Percentiles rank a stretch among this genome's conserved stretches.
These are phyloP conservation scores for Silurus asotus DNA, from an alignment of 2,113 vertebrate species.

Conservation along the genomic window DNA sequence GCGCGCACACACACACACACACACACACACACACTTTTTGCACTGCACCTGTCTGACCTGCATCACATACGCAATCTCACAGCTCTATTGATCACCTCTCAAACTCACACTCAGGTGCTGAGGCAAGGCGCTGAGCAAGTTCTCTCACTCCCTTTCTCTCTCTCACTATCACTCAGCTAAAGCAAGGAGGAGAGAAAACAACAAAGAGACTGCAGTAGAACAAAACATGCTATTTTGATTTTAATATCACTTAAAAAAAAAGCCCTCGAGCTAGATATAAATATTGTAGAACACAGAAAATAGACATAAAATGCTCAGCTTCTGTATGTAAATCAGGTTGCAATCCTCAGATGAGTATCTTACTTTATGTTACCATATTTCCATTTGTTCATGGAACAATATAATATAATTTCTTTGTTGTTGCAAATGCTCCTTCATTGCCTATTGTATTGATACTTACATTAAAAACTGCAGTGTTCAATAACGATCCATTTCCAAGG, in stretches of 20 bases:
- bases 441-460: conserved; percentile 21
- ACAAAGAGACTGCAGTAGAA: neutral
- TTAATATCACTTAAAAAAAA: neutral
- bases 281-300: neutral
- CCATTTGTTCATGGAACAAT: neutral
- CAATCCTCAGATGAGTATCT: neutral
- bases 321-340: conserved; percentile 13
- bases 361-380: neutral
- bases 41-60: neutral
- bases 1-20: neutral
- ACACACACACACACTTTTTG: neutral
- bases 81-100: conserved; percentile 51
- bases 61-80: conserved; percentile 43
- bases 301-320: neutral
- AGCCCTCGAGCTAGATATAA: neutral
- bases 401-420: conserved; percentile 8
- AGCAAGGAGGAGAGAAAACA: neutral
- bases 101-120: conserved; percentile 50
- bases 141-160: conserved; percentile 2
- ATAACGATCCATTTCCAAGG: conserved; percentile 33
- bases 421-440: neutral
- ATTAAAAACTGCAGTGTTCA: neutral
- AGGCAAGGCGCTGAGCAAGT: conserved; percentile 11
- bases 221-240: neutral
- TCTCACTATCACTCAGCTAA: neutral